Evolutionary conservation across 2,888 invertebrate species (phyloP).

Genomic region (Rhaphigaster nebulosa): DNA sequence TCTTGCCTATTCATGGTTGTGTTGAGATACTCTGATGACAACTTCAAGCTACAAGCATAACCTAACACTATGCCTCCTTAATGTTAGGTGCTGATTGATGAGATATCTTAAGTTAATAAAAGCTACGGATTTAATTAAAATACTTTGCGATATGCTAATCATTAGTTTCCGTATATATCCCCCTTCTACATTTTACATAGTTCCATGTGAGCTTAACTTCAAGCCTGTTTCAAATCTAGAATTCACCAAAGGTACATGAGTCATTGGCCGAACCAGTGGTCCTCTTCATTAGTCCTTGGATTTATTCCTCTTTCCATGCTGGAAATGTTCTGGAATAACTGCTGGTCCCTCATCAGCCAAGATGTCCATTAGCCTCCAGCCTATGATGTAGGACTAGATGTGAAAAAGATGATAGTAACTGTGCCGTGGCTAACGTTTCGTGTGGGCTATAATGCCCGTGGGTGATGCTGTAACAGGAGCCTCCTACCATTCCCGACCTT

Average conservation of each 20-base stretch:
- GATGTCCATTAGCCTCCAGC: constrained; percentile 14
- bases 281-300: not conserved
- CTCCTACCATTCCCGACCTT: not conserved
- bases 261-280: not conserved
- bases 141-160: no score
- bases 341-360: not conserved
- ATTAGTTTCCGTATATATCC: no score
- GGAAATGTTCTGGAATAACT: not conserved
- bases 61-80: no score
- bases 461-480: not conserved
- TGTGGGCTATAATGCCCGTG: constrained; percentile 4
- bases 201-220: no score
- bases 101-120: no score
- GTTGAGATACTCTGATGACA: no score
- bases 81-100: no score
- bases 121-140: no score
- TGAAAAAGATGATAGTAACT: constrained; percentile 31
- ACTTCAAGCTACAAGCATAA: no score
- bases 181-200: no score
- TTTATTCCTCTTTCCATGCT: not conserved
- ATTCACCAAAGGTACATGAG: not conserved
- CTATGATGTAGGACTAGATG: not conserved
- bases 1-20: no score
- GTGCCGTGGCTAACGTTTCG: not conserved
- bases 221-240: not conserved